phyloP scores from a whole-genome alignment of 2,888 invertebrate species.

The Carabus problematicus region DNA sequence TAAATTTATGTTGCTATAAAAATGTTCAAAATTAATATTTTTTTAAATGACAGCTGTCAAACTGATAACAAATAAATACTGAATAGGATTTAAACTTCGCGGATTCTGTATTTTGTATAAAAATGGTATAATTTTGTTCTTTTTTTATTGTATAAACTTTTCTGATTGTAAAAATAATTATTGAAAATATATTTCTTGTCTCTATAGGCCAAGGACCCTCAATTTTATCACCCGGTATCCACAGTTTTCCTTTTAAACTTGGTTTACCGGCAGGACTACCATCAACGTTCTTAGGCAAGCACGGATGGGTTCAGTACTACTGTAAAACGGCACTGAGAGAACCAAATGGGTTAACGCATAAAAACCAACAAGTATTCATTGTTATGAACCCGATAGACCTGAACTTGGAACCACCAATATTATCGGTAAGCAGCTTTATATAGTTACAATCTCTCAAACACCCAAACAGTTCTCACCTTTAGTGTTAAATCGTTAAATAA shows the following conservation, averaged over 20 bases:
- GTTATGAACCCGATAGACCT: slow-evolving; percentile 96
- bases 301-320: slow-evolving; percentile 95
- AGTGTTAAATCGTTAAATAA: neutral
- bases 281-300: slow-evolving; percentile 91
- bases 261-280: slow-evolving; percentile 89
- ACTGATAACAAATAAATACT: no score
- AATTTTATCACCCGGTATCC: slow-evolving; percentile 88
- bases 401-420: slow-evolving; percentile 85
- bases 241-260: slow-evolving; percentile 93
- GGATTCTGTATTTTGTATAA: neutral
- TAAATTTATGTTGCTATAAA: no score
- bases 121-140: slow-evolving; percentile 12
- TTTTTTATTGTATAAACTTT: no score
- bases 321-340: slow-evolving; percentile 90
- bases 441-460: slow-evolving; percentile 9
- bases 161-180: neutral
- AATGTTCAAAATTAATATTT: no score
- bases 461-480: neutral
- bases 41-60: no score
- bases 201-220: slow-evolving; percentile 79
- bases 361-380: slow-evolving; percentile 96
- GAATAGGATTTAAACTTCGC: neutral
- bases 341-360: slow-evolving; percentile 88
- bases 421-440: slow-evolving; percentile 72
- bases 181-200: slow-evolving; percentile 29